Evolutionary conservation across 1,140 invertebrate genomes (phyloP).

Genomic region (Musca vetustissima): DNA sequence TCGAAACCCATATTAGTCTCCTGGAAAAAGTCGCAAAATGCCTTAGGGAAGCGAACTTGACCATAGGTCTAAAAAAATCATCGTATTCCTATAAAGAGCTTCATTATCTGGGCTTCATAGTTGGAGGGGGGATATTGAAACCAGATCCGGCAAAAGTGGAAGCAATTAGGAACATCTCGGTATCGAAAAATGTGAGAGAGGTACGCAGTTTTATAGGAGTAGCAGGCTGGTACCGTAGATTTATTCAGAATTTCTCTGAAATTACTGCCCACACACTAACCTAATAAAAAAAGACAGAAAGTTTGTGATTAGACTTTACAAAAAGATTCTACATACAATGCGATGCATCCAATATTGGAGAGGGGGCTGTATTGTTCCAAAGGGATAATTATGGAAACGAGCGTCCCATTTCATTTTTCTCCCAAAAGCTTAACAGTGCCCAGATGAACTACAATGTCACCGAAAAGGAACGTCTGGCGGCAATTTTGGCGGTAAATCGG

Average conservation of each 20-base stretch:
- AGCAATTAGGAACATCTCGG: background rate
- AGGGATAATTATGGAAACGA: background rate
- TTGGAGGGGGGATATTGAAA: too few relatives aligned
- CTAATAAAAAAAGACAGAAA: too few relatives aligned
- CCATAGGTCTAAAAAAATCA: too few relatives aligned
- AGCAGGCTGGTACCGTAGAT: too few relatives aligned
- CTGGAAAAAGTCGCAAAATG: too few relatives aligned
- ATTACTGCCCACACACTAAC: background rate
- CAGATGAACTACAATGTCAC: slow-evolving; percentile 9
- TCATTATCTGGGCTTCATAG: background rate
- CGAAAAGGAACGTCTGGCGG: background rate
- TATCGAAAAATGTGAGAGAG: too few relatives aligned
- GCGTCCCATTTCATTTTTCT: slow-evolving; percentile 7
- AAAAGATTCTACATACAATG: background rate
- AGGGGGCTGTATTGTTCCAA: background rate
- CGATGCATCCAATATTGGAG: background rate
- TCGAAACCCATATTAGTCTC: background rate
- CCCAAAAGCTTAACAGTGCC: background rate
- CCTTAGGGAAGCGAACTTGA: too few relatives aligned
- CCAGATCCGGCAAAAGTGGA: background rate
- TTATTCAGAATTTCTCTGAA: too few relatives aligned
- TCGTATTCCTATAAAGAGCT: too few relatives aligned
- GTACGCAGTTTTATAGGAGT: too few relatives aligned
- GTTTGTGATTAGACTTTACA: background rate
- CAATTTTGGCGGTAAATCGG: background rate